Evolutionary conservation across 2,797 vertebrate species (phyloP).

Genomic region (Spea hammondii): DNA sequence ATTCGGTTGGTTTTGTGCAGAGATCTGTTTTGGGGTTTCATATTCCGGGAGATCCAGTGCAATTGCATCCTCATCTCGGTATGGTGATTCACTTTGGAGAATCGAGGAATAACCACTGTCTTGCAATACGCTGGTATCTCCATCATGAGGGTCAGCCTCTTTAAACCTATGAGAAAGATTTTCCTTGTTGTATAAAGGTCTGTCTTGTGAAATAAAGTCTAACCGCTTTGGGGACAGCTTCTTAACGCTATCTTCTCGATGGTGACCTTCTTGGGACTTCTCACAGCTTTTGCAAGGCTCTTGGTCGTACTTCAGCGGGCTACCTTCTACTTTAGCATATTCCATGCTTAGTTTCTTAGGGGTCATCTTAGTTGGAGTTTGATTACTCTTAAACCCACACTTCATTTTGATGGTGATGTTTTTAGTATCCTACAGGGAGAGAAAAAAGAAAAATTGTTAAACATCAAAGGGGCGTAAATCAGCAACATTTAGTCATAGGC

Average conservation of each 20-base stretch:
- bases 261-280: slow-evolving; percentile 56
- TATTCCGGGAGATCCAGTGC: slow-evolving; percentile 55
- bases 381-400: slow-evolving; percentile 54
- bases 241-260: slow-evolving; percentile 49
- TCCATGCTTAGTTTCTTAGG: slow-evolving; percentile 54
- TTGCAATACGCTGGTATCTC: slow-evolving; percentile 53
- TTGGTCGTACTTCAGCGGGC: slow-evolving; percentile 51
- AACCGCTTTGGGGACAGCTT: slow-evolving; percentile 39
- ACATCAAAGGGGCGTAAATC: background rate
- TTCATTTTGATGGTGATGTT: slow-evolving; percentile 62
- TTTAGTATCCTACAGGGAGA: background rate
- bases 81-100: slow-evolving; percentile 67
- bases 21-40: slow-evolving; percentile 57
- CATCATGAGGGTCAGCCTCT: slow-evolving; percentile 59
- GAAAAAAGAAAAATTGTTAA: background rate
- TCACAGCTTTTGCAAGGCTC: slow-evolving; percentile 58
- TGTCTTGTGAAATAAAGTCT: slow-evolving; percentile 58
- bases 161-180: slow-evolving; percentile 58
- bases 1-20: slow-evolving; percentile 55
- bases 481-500: too few relatives aligned
- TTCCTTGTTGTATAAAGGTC: slow-evolving; percentile 79
- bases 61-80: slow-evolving; percentile 56
- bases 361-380: slow-evolving; percentile 51
- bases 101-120: slow-evolving; percentile 91
- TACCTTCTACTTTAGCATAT: slow-evolving; percentile 55